These are phyloP conservation scores for Schizothorax lantsangensis DNA, from an alignment of 2,797 vertebrate genomes.

Conservation along the genomic window DNA sequence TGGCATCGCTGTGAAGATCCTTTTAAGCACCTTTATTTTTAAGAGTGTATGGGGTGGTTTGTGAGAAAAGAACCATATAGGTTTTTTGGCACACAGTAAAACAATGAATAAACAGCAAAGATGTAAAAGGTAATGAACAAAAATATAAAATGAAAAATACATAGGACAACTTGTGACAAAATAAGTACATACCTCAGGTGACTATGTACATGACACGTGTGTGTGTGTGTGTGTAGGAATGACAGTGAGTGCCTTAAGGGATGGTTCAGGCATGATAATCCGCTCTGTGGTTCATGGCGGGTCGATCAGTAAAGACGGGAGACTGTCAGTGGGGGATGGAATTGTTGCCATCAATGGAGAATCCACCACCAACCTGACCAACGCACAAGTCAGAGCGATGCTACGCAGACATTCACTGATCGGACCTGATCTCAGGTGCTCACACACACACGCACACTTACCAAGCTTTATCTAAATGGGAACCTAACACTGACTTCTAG, in stretches of 20 bases:
- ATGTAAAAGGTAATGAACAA: neutral
- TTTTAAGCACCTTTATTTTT: no score
- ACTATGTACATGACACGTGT: conserved; percentile 7
- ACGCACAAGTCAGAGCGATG: conserved; percentile 89
- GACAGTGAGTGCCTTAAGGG: conserved; percentile 93
- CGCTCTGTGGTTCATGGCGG: conserved; percentile 91
- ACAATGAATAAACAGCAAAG: neutral
- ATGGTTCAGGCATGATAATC: conserved; percentile 92
- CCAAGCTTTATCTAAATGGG: neutral
- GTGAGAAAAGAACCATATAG: neutral
- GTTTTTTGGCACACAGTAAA: neutral
- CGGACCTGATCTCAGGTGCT: conserved; percentile 92
- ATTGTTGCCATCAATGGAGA: conserved; percentile 94
- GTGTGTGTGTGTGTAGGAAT: conserved; percentile 81
- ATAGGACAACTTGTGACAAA: neutral
- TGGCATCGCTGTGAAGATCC: no score
- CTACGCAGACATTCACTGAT: conserved; percentile 92
- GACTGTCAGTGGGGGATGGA: conserved; percentile 89
- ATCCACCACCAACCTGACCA: conserved; percentile 84
- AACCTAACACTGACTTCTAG: no score
- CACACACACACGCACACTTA: conserved; percentile 10
- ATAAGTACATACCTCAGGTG: neutral
- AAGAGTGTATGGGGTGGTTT: neutral
- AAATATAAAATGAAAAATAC: neutral
- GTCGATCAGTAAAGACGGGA: conserved; percentile 91